phyloP scores from a whole-genome alignment of 1,140 invertebrate species.

The Antheraea mylitta region DNA sequence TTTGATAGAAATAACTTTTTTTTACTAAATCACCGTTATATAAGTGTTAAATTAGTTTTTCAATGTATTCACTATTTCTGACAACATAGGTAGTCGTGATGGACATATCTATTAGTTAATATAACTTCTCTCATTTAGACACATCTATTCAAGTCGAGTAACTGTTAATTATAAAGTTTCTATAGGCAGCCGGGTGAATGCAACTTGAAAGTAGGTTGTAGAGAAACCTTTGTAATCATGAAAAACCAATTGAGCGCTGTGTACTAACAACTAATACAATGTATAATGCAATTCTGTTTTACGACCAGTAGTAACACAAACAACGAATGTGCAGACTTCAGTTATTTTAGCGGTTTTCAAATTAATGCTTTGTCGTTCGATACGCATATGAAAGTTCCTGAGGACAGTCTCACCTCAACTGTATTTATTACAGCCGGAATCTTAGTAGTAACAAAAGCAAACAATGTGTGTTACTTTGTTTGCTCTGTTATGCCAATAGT shows the following conservation, averaged over 20 bases:
- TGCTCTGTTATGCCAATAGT: constrained; percentile 44
- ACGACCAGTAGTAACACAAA: not conserved
- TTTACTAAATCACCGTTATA: not conserved
- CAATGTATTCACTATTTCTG: not conserved
- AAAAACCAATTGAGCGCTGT: constrained; percentile 3
- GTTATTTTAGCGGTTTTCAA: constrained; percentile 36
- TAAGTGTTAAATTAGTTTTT: not conserved
- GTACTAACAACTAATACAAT: not conserved
- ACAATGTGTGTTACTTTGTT: constrained; percentile 48
- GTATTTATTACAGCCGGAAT: constrained; percentile 35
- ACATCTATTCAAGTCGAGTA: not conserved
- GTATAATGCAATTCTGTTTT: constrained; percentile 5
- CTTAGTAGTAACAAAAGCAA: constrained; percentile 49
- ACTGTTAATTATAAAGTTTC: not conserved
- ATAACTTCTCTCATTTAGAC: not conserved
- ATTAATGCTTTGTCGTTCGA: constrained; percentile 25
- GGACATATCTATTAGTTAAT: not conserved
- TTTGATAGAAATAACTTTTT: not conserved
- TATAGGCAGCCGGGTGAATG: constrained; percentile 5
- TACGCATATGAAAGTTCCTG: constrained; percentile 16
- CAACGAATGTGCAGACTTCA: constrained; percentile 11
- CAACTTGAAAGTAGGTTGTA: constrained; percentile 39
- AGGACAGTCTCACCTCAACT: constrained; percentile 27
- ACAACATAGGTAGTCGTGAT: not conserved
- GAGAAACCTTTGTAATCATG: constrained; percentile 28